Conservation (phyloP, 2,888 invertebrate species). For the Cantharis lateralis region DNA sequence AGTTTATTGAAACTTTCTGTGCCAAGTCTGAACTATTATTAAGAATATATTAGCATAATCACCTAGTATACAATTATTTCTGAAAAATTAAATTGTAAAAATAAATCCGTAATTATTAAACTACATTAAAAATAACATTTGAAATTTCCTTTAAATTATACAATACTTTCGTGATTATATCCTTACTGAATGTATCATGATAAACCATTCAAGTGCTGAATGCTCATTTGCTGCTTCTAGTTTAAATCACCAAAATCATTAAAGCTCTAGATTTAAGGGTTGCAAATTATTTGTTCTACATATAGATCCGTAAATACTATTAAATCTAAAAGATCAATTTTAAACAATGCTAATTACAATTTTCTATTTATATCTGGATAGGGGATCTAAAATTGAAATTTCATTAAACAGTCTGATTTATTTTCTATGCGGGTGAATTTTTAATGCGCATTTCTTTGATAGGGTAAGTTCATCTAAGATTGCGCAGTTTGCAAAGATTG, state of each 20-base stretch:
- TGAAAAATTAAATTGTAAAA: neutral
- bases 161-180: slow-evolving; percentile 8
- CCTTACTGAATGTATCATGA: slow-evolving; percentile 3
- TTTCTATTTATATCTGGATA: neutral
- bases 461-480: too few relatives aligned
- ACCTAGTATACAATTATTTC: neutral
- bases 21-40: neutral
- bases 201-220: slow-evolving; percentile 11
- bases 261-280: neutral
- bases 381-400: neutral
- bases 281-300: slow-evolving; percentile 14
- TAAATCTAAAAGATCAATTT: slow-evolving; percentile 1
- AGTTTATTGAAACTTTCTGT: neutral
- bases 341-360: neutral
- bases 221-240: slow-evolving; percentile 8
- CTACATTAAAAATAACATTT: neutral
- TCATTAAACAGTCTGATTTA: neutral
- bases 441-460: too few relatives aligned
- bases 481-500: too few relatives aligned
- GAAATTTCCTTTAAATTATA: neutral
- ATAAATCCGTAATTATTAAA: neutral
- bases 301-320: slow-evolving; percentile 1
- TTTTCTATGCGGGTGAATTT: neutral
- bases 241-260: slow-evolving; percentile 17
- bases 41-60: neutral